phyloP scores from a whole-genome alignment of 2,797 vertebrate species.

The Xyrichtys novacula region DNA sequence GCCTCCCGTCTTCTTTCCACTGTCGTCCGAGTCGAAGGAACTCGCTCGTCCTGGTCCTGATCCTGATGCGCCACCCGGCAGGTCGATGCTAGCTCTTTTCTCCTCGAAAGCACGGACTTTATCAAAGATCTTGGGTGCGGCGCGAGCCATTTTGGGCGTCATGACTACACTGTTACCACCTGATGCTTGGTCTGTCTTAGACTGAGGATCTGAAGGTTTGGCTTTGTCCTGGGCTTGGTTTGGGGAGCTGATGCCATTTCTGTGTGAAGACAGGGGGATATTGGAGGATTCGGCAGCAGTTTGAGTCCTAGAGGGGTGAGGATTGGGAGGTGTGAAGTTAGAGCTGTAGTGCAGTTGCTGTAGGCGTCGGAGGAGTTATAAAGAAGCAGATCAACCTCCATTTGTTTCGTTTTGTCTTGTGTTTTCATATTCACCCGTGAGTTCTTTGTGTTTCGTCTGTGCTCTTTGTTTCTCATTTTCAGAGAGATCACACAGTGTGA shows the following conservation, averaged over 20 bases:
- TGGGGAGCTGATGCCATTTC: slow-evolving; percentile 76
- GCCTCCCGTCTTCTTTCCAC: slow-evolving; percentile 65
- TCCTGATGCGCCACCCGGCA: slow-evolving; percentile 57
- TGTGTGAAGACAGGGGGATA: slow-evolving; percentile 70
- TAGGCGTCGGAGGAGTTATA: slow-evolving; percentile 38
- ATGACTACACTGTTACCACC: slow-evolving; percentile 72
- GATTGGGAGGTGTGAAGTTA: slow-evolving; percentile 61
- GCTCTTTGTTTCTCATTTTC: slow-evolving; percentile 47
- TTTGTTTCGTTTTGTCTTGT: slow-evolving; percentile 33
- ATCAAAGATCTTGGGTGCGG: slow-evolving; percentile 90
- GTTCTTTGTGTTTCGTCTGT: slow-evolving; percentile 48
- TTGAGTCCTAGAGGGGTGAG: slow-evolving; percentile 73
- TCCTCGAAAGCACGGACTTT: slow-evolving; percentile 92
- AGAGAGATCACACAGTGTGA: slow-evolving; percentile 30
- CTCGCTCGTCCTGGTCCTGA: slow-evolving; percentile 83
- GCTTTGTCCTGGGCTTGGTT: slow-evolving; percentile 83
- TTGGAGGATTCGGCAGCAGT: slow-evolving; percentile 46
- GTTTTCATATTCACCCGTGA: slow-evolving; percentile 34
- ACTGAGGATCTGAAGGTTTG: slow-evolving; percentile 78
- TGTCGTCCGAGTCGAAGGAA: slow-evolving; percentile 82
- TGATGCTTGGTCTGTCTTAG: slow-evolving; percentile 80
- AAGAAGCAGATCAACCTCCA: slow-evolving; percentile 43
- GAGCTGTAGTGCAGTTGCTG: slow-evolving; percentile 40
- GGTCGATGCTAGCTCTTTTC: slow-evolving; percentile 73
- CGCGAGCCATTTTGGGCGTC: slow-evolving; percentile 86